Conservation (phyloP, 2,888 invertebrate genomes). For the Tenthredo notha region DNA sequence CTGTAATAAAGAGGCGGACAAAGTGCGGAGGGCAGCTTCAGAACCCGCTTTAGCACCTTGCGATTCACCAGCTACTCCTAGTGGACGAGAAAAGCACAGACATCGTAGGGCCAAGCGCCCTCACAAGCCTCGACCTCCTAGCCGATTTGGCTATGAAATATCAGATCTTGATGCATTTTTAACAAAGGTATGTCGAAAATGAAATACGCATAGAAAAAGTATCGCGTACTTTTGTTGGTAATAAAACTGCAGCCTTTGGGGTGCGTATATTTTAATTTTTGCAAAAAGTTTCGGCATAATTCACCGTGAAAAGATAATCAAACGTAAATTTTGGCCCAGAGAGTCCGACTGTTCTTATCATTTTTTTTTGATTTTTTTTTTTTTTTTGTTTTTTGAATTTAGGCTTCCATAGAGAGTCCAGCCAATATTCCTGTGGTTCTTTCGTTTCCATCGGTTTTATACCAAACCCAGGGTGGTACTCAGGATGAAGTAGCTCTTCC, state of each 20-base stretch:
- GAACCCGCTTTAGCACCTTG: slow-evolving; percentile 80
- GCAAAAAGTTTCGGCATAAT: background rate
- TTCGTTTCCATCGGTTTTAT: slow-evolving; percentile 86
- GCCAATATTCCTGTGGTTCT: slow-evolving; percentile 93
- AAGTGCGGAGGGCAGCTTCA: slow-evolving; percentile 79
- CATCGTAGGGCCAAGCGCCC: slow-evolving; percentile 69
- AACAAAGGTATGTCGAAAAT: slow-evolving; percentile 82
- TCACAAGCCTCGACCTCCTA: slow-evolving; percentile 68
- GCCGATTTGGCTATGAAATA: slow-evolving; percentile 88
- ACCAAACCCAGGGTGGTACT: slow-evolving; percentile 87
- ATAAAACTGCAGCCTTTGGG: background rate
- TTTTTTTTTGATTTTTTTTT: slow-evolving; percentile 61
- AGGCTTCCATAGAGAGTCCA: slow-evolving; percentile 89
- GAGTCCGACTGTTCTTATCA: background rate
- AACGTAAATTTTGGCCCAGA: background rate
- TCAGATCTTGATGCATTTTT: slow-evolving; percentile 89
- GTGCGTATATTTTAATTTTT: too few species aligned
- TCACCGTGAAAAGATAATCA: background rate
- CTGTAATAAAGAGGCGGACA: slow-evolving; percentile 64
- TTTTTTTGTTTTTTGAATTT: slow-evolving; percentile 65
- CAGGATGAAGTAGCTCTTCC: slow-evolving; percentile 86
- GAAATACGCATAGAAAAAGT: background rate
- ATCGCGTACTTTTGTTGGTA: background rate
- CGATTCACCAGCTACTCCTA: slow-evolving; percentile 73
- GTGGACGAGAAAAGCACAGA: slow-evolving; percentile 66